These are phyloP conservation scores for Coleophora deauratella DNA, from an alignment of 2,888 invertebrate genomes.

Conservation along the genomic window DNA sequence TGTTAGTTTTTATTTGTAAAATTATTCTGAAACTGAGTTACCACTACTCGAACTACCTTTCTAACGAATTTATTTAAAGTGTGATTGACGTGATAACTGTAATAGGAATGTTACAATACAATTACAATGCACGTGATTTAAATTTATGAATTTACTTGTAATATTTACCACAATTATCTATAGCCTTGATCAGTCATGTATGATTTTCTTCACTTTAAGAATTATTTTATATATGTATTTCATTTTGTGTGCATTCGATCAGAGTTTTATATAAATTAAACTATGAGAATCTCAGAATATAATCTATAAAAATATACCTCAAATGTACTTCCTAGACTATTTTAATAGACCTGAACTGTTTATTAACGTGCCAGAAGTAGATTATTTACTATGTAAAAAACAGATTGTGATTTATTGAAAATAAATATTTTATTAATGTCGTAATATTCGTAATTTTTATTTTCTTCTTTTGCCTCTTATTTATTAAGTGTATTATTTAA, in stretches of 20 bases:
- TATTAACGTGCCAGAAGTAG: constrained; percentile 65
- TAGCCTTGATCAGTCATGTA: no score
- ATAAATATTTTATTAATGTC: constrained; percentile 72
- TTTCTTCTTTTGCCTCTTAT: no score
- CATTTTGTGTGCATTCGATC: no score
- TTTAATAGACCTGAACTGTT: constrained; percentile 41
- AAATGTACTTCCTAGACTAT: constrained; percentile 2
- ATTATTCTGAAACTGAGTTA: constrained; percentile 15
- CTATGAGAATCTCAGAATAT: no score
- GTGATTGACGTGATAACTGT: constrained; percentile 18
- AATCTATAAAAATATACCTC: constrained; percentile 7
- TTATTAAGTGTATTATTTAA: no score
- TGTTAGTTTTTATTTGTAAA: constrained; percentile 31
- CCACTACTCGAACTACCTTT: constrained; percentile 3
- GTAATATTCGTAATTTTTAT: constrained; percentile 5
- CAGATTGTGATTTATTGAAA: constrained; percentile 64
- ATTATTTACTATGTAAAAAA: constrained; percentile 47
- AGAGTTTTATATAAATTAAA: no score
- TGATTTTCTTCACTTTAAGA: no score
- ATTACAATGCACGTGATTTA: no score
- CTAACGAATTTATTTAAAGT: constrained; percentile 21
- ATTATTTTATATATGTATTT: no score
- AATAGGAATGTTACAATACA: constrained; percentile 5
- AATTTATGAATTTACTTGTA: no score
- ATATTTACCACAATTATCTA: no score